phyloP scores from a whole-genome alignment of 2,797 vertebrate species.

The Propithecus perrieri region DNA sequence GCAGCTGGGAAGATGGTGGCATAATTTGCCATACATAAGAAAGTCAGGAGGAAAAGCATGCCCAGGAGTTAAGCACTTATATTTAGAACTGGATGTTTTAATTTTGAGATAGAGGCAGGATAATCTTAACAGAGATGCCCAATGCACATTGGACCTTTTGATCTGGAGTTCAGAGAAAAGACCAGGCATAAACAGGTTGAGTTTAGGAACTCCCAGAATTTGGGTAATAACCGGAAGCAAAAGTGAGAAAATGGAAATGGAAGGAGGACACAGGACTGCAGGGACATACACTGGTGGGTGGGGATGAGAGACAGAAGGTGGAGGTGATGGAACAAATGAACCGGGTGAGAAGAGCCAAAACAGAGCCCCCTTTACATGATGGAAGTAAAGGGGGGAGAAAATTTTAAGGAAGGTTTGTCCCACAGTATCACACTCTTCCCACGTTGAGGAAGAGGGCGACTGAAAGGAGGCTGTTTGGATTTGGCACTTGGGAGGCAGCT shows the following conservation, averaged over 20 bases:
- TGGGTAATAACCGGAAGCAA: neutral
- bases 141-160: neutral
- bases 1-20: neutral
- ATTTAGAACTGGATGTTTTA: neutral
- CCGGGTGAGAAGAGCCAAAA: neutral
- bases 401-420: too few relatives aligned
- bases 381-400: neutral
- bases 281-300: fast-evolving
- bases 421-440: neutral
- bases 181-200: neutral
- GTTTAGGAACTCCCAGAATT: neutral
- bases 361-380: neutral
- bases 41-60: neutral
- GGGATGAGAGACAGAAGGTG: neutral
- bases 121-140: neutral
- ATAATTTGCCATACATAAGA: neutral
- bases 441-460: neutral
- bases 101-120: neutral
- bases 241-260: neutral
- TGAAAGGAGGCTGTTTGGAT: neutral
- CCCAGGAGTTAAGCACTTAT: neutral
- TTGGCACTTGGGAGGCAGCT: too few relatives aligned
- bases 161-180: neutral
- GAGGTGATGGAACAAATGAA: neutral
- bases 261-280: neutral